These are phyloP conservation scores for Proctacanthus coquilletti DNA, from an alignment of 1,140 invertebrate genomes.

Conservation along the genomic window DNA sequence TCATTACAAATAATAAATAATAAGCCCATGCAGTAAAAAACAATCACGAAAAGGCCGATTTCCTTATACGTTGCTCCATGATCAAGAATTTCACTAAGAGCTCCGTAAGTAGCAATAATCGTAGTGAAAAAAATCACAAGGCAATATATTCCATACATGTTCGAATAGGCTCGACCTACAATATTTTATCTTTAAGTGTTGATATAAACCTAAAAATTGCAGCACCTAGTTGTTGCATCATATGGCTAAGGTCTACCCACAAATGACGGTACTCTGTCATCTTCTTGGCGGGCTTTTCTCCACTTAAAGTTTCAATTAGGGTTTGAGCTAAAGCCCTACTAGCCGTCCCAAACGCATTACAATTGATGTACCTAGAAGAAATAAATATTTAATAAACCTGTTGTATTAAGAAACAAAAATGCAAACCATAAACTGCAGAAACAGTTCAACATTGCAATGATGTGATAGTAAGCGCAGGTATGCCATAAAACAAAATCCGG, in stretches of 20 bases:
- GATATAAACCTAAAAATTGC: conserved; percentile 4
- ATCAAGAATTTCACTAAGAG: conserved; percentile 49
- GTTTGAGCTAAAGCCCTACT: conserved; percentile 41
- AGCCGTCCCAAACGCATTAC: conserved; percentile 45
- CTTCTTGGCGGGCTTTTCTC: conserved; percentile 39
- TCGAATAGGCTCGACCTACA: conserved; percentile 45
- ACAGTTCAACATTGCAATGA: conserved; percentile 50
- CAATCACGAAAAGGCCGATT: conserved; percentile 47
- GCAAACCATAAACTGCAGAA: conserved; percentile 44
- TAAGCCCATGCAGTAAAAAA: conserved; percentile 47
- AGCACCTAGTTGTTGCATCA: conserved; percentile 56
- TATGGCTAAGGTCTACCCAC: conserved; percentile 51
- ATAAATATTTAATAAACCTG: conserved; percentile 1
- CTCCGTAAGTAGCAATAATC: conserved; percentile 47
- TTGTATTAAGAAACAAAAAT: not conserved
- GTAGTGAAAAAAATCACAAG: conserved; percentile 51
- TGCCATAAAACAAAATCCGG: conserved; percentile 50
- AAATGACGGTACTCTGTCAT: conserved; percentile 45
- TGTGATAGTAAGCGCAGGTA: conserved; percentile 49
- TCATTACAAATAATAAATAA: conserved; percentile 53
- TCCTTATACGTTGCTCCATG: conserved; percentile 50
- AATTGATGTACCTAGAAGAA: conserved; percentile 35
- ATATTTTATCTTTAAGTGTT: conserved; percentile 1
- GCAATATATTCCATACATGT: conserved; percentile 54
- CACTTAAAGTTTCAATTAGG: conserved; percentile 38